Conservation (phyloP, 2,888 invertebrate species). For the Microdon myrmicae region DNA sequence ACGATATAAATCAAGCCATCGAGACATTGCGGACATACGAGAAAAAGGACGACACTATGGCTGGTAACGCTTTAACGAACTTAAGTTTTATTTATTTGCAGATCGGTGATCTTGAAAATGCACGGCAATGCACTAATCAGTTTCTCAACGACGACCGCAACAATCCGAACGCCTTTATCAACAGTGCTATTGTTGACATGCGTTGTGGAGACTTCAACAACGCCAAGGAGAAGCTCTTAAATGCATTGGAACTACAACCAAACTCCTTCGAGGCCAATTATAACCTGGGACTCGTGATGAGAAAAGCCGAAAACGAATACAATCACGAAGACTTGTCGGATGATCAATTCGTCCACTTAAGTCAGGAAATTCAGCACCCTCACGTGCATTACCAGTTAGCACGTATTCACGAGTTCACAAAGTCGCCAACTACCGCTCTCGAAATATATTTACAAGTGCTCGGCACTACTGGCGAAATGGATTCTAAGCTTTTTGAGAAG, state of each 20-base stretch:
- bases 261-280: slow-evolving; percentile 86
- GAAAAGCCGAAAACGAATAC: slow-evolving; percentile 67
- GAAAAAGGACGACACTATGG: slow-evolving; percentile 84
- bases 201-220: slow-evolving; percentile 75
- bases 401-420: slow-evolving; percentile 73
- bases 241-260: slow-evolving; percentile 82
- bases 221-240: slow-evolving; percentile 77
- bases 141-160: slow-evolving; percentile 77
- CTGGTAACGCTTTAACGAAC: slow-evolving; percentile 86
- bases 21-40: slow-evolving; percentile 87
- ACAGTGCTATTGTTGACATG: slow-evolving; percentile 84
- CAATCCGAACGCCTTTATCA: slow-evolving; percentile 85
- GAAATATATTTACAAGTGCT: slow-evolving; percentile 80
- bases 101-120: slow-evolving; percentile 83
- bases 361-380: slow-evolving; percentile 67
- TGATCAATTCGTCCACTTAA: slow-evolving; percentile 72
- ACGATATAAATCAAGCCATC: slow-evolving; percentile 82
- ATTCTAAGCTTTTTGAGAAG: slow-evolving; percentile 88
- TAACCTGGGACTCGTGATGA: slow-evolving; percentile 74
- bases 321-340: slow-evolving; percentile 80
- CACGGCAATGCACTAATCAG: slow-evolving; percentile 81
- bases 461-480: slow-evolving; percentile 84
- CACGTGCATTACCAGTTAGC: slow-evolving; percentile 80
- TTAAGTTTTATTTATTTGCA: slow-evolving; percentile 81
- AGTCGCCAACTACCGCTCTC: slow-evolving; percentile 70